Evolutionary conservation across 2,888 invertebrate genomes (phyloP), one percentile per base, ranked within the genome.

Genomic region (Apamea anceps): DNA sequence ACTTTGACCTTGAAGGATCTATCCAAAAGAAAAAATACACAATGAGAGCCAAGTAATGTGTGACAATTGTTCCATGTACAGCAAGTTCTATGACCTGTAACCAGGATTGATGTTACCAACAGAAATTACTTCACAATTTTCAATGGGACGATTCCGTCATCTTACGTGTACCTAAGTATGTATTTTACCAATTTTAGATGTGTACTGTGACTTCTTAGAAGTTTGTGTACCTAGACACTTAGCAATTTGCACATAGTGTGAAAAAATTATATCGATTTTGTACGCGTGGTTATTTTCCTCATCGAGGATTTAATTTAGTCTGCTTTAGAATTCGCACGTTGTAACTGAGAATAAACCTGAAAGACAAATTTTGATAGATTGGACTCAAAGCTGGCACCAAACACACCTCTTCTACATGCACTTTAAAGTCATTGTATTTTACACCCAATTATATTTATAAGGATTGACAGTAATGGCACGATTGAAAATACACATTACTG

Each of bases 121-220:
- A 74, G 18, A 70, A 77, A 82, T 76, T 32, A 82, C 51, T 67
- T 51, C 32, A 65, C 48, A 82, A 18, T 25, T 10, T 66, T 62
- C 66, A 62, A 76, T 68, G 32, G 18, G n/a, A 45, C n/a, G 80
- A 80, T 87, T 87, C 42, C 71, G 71, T 79, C 84, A 84, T 84
- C 87, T 74, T 60, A 76, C 51, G 63, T 79, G 70, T 86, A 54
- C 13, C 2, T 37, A 65, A 21, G 51, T 82, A 74, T 25, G 25
- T 51, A 37, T 6, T 63, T 37, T 57, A n/a, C 45, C 63, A 74
- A 72, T 79, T 83, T 87, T 79, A 74, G 75, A 84, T 51, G 71
- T 87, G 66, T 78, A 74, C 66, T 84, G 85, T 0, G 84, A 87
- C 57, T 84, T 85, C 73, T 28, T 13, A 73, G 79, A 70, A 86